Base-by-base conservation (phyloP, 2,888 invertebrate species). In the Cataglyphis rosenhaueri region DNA sequence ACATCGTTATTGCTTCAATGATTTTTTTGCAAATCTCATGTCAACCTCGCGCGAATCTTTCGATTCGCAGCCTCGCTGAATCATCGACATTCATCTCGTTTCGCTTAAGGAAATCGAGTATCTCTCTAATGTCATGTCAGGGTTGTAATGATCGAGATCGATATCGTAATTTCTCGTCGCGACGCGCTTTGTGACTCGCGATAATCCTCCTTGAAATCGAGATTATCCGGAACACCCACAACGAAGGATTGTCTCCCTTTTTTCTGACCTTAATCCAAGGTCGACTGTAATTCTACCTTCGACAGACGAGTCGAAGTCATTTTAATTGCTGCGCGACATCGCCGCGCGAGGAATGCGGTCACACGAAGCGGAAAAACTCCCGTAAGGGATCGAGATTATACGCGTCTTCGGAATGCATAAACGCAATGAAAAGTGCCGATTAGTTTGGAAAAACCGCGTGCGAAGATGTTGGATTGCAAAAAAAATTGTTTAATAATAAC, bases 331-430 rank as follows among this genome's bases (percentile, higher is more conserved):
- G 76, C 73, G 78, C 84, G 79, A 85, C 87, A 71, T 32, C 65
- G 59, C 52, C 79, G 78, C 81, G 81, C 71, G 52, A 73, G 90
- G 89, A 91, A 88, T 89, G 90, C 89, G 89, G 88, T 87, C 89
- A 55, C 71, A 18, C 52, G 84, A 76, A 64, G 78, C 35, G 73
- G 73, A 82, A 71, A 55, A 81, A 21, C 18, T 71, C 38, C 57
- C 41, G 35, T 62, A 21, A 29, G 25, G 29, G 38, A 55, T 68
- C 68, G 68, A 55, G 62, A 81, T 81, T 55, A 2, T 29, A 62
- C 55, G 18, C 32, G 66, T 6, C 41, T n/a, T 41, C 57, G 21
- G 6, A 29, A 35, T 21, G 32, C 18, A 55, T n/a, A 18, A 18
- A 48, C 9, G 55, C 41, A n/a, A 25, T 18, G 1, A 18, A 18